Evolutionary conservation across 2,113 vertebrate genomes (phyloP).

Genomic region (Typhlomys cinereus): DNA sequence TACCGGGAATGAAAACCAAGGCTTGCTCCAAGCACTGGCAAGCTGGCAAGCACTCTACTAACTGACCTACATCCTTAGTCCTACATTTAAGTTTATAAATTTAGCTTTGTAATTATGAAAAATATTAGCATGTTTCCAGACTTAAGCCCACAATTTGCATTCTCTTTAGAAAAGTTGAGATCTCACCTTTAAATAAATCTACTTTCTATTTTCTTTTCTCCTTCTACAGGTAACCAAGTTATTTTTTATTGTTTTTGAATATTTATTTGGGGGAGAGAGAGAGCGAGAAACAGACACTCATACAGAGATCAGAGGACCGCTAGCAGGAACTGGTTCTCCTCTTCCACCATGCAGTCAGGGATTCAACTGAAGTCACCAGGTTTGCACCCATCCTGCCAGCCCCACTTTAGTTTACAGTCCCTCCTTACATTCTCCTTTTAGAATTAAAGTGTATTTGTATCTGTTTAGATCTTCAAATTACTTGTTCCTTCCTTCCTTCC

Average conservation of each 20-base stretch:
- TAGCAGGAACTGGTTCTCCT: too few species aligned
- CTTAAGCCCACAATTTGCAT: conserved; percentile 31
- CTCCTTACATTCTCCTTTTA: not conserved
- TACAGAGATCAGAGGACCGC: too few species aligned
- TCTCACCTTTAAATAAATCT: not conserved
- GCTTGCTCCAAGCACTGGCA: not conserved
- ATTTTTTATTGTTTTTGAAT: too few species aligned
- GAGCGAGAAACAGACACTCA: too few species aligned
- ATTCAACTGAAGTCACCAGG: too few species aligned
- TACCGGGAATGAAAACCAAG: not conserved
- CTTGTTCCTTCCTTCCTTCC: too few species aligned
- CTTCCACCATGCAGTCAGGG: too few species aligned
- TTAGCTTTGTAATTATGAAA: conserved; percentile 44
- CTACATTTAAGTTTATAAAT: not conserved
- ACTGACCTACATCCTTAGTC: not conserved
- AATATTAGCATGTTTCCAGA: conserved; percentile 1
- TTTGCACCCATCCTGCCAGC: too few species aligned
- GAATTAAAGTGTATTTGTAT: not conserved
- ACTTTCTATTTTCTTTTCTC: not conserved
- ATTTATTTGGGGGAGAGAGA: too few species aligned
- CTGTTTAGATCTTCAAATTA: too few species aligned
- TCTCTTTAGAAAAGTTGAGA: not conserved
- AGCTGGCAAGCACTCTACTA: not conserved
- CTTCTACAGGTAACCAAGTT: not conserved
- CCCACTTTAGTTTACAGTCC: too few species aligned